Conservation (phyloP, 2,888 invertebrate species). For the Ecliptopera silaceata region DNA sequence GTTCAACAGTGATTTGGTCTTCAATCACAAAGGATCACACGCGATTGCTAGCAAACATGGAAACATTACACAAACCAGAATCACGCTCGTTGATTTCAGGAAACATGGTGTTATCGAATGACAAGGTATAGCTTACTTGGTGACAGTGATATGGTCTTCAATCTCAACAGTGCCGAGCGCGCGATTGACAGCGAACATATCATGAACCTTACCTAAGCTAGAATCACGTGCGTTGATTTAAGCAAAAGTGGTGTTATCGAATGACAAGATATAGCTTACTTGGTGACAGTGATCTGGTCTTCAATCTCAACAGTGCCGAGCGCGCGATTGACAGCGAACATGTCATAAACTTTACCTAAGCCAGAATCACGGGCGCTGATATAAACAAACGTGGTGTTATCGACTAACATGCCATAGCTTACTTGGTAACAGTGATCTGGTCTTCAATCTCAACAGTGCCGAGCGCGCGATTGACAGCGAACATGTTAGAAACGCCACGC, state of each 20-base stretch:
- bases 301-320: slow-evolving; percentile 95
- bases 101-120: too few relatives aligned
- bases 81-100: too few relatives aligned
- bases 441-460: slow-evolving; percentile 96
- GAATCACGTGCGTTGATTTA: background rate
- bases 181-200: slow-evolving; percentile 92
- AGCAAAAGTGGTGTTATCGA: background rate
- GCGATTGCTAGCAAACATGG: slow-evolving; percentile 92
- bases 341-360: slow-evolving; percentile 90
- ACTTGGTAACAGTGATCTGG: slow-evolving; percentile 94
- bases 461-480: slow-evolving; percentile 91
- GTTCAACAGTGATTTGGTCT: slow-evolving; percentile 95
- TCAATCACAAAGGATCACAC: slow-evolving; percentile 93
- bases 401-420: slow-evolving; percentile 94
- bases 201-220: too few relatives aligned
- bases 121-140: slow-evolving; percentile 81
- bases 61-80: too few relatives aligned
- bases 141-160: slow-evolving; percentile 94
- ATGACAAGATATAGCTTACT: slow-evolving; percentile 64
- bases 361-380: slow-evolving; percentile 97
- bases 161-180: slow-evolving; percentile 95
- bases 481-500: slow-evolving; percentile 91
- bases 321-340: slow-evolving; percentile 91
- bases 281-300: slow-evolving; percentile 94
- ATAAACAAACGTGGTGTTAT: slow-evolving; percentile 91